These are phyloP conservation scores for Prosopocoilus inquinatus DNA, from an alignment of 2,888 invertebrate genomes.

Conservation along the genomic window DNA sequence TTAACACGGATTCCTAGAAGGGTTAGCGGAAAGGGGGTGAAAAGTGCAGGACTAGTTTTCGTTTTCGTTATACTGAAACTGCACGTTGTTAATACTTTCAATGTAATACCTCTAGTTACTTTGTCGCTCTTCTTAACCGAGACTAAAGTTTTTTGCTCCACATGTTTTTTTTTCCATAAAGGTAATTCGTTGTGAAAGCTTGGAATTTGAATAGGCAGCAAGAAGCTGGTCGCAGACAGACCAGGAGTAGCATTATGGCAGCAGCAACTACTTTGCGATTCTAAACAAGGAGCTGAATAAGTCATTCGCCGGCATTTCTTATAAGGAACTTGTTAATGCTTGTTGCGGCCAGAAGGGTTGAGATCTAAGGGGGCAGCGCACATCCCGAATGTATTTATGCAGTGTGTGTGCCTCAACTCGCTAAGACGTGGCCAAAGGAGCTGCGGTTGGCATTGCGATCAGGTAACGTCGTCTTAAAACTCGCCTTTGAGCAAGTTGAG, in stretches of 20 bases:
- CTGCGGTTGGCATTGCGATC: slow-evolving; percentile 47
- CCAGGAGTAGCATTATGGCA: not conserved
- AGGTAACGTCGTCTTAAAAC: slow-evolving; percentile 43
- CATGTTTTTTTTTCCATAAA: not conserved
- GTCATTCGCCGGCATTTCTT: slow-evolving; percentile 36
- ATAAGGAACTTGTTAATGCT: slow-evolving; percentile 39
- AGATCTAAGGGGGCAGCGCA: slow-evolving; percentile 24
- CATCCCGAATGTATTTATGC: slow-evolving; percentile 39
- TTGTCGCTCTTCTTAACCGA: too few species aligned
- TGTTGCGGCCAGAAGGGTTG: slow-evolving; percentile 28
- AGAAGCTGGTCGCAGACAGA: not conserved
- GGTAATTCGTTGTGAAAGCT: not conserved
- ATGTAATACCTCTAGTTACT: too few species aligned
- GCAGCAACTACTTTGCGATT: not conserved
- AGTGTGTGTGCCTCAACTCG: slow-evolving; percentile 37
- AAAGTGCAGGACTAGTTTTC: too few species aligned
- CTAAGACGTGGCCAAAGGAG: slow-evolving; percentile 40
- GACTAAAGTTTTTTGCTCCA: not conserved
- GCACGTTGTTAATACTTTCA: too few species aligned
- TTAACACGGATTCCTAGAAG: too few species aligned
- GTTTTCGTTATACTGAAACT: too few species aligned
- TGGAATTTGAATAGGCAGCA: too few species aligned
- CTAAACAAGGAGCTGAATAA: slow-evolving; percentile 33
- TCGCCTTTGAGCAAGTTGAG: slow-evolving; percentile 40
- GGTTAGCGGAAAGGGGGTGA: too few species aligned